phyloP scores from a whole-genome alignment of 2,888 invertebrate genomes.

The Mesorhabditis spiculigera region DNA sequence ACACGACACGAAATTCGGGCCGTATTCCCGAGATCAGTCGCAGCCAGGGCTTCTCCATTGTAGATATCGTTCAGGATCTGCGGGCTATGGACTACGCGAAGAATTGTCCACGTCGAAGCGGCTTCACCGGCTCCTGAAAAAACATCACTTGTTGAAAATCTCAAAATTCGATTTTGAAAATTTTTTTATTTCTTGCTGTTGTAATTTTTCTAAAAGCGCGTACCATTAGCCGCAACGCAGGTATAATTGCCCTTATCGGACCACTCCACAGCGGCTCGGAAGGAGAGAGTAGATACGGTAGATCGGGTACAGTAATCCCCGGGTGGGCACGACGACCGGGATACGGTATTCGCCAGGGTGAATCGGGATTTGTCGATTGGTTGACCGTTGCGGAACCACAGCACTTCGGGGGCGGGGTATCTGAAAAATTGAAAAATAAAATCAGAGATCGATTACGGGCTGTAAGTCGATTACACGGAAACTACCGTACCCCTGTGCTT shows the following conservation, averaged over 20 bases:
- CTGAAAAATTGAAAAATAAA: background rate
- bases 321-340: constrained; percentile 26
- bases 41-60: constrained; percentile 40
- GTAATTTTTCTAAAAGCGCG: constrained; percentile 61
- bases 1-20: constrained; percentile 43
- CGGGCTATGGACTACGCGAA: constrained; percentile 46
- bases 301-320: constrained; percentile 38
- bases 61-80: constrained; percentile 46
- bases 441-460: too few species aligned
- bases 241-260: constrained; percentile 89
- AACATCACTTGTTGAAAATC: too few species aligned
- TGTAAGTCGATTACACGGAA: background rate
- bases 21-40: constrained; percentile 41
- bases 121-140: constrained; percentile 62
- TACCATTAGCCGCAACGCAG: constrained; percentile 79
- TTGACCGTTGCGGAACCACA: constrained; percentile 50
- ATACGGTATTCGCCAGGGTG: constrained; percentile 12
- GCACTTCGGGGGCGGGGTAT: constrained; percentile 42
- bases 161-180: background rate
- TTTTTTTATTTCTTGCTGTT: constrained; percentile 1
- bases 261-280: constrained; percentile 69
- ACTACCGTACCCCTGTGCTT: constrained; percentile 43
- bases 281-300: constrained; percentile 29
- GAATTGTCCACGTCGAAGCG: constrained; percentile 30
- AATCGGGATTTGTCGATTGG: constrained; percentile 19